A percentile compares a stretch with the other conserved stretches of the same genome.
phyloP scores from a whole-genome alignment of 35 echinoderm and acorn worm genomes.

The Patiria miniata region DNA sequence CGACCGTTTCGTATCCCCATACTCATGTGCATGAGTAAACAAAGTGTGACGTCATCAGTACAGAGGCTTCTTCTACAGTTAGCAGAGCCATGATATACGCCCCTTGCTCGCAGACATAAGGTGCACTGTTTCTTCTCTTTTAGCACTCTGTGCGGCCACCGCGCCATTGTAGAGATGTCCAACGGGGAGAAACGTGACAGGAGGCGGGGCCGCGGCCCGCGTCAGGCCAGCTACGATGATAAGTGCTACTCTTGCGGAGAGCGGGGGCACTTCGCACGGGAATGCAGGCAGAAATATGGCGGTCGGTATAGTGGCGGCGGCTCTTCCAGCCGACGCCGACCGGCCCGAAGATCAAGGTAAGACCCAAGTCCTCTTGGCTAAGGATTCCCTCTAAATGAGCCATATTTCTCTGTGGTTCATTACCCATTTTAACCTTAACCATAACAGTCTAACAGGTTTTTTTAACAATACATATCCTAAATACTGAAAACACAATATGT shows the following conservation, averaged over 20 bases:
- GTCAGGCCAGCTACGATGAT: constrained; percentile 1
- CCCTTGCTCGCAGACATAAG: too few relatives aligned
- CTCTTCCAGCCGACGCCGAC: not conserved
- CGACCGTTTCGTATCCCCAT: too few relatives aligned
- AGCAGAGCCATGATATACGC: too few relatives aligned
- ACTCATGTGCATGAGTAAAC: too few relatives aligned
- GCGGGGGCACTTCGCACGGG: constrained; percentile 47
- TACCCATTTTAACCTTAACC: too few relatives aligned
- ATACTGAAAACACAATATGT: too few relatives aligned
- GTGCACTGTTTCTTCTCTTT: not conserved
- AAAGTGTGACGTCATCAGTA: too few relatives aligned
- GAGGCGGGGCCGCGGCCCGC: not conserved
- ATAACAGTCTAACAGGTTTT: too few relatives aligned
- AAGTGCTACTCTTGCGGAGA: constrained; percentile 32
- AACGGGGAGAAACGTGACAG: constrained; percentile 1
- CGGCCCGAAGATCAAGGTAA: not conserved
- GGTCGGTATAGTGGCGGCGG: constrained; percentile 39
- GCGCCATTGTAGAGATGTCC: not conserved
- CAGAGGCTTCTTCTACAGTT: too few relatives aligned
- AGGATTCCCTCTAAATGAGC: too few relatives aligned
- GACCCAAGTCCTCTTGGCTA: not conserved
- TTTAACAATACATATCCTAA: too few relatives aligned
- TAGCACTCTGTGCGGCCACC: constrained; percentile 3
- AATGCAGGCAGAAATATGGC: constrained; percentile 8
- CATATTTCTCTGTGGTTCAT: too few relatives aligned